These are phyloP conservation scores for Lydus trimaculatus DNA, from an alignment of 2,888 invertebrate species.

Conservation along the genomic window DNA sequence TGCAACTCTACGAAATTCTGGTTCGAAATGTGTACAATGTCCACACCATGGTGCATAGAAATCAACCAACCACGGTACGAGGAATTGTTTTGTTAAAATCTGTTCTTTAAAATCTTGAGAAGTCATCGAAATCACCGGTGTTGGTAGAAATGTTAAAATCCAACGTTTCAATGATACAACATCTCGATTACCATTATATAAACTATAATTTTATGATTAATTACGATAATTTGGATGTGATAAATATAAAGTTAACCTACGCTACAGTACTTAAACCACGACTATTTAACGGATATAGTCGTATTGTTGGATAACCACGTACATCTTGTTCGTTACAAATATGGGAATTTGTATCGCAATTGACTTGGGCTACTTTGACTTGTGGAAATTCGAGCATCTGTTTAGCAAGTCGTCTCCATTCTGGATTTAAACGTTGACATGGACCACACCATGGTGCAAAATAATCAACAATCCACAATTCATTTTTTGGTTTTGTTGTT, in stretches of 20 bases:
- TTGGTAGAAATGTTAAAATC: constrained; percentile 70
- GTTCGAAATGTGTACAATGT: constrained; percentile 71
- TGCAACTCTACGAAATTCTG: constrained; percentile 71
- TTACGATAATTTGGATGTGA: too few relatives aligned
- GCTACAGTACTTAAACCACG: constrained; percentile 62
- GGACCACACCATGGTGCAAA: constrained; percentile 80
- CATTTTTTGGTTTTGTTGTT: constrained; percentile 62
- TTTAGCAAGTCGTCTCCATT: constrained; percentile 72
- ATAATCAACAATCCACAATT: constrained; percentile 75
- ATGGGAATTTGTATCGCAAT: constrained; percentile 68
- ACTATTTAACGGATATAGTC: constrained; percentile 69
- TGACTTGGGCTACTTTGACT: constrained; percentile 70
- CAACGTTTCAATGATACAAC: constrained; percentile 68
- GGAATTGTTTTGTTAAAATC: constrained; percentile 60
- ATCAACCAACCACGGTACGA: constrained; percentile 67
- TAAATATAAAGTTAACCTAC: too few relatives aligned
- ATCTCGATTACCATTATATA: constrained; percentile 69
- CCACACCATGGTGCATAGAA: constrained; percentile 75
- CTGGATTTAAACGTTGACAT: constrained; percentile 72
- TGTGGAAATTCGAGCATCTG: constrained; percentile 61
- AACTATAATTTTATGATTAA: background rate
- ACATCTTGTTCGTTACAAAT: constrained; percentile 69
- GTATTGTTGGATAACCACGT: constrained; percentile 72
- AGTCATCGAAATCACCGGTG: constrained; percentile 62
- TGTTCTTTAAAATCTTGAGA: constrained; percentile 59